Percentiles rank a stretch among this genome's conserved stretches.
Conservation (phyloP, 2,888 invertebrate genomes). For the Sminthurides aquaticus region DNA sequence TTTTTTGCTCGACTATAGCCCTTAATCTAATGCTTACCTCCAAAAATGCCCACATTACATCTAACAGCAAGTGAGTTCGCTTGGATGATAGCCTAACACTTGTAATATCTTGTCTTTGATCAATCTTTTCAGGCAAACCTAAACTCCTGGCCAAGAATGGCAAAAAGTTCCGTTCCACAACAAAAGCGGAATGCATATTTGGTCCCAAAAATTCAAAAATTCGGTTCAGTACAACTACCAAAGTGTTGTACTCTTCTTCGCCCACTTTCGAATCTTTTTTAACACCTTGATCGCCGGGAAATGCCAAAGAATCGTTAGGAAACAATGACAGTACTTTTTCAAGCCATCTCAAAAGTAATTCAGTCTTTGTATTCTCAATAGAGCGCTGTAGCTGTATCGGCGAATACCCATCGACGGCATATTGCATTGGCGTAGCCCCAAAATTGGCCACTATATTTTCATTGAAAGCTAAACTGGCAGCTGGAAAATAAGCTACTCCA, state of each 20-base stretch:
- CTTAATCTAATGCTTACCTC: constrained; percentile 48
- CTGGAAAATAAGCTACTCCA: constrained; percentile 70
- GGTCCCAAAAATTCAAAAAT: constrained; percentile 58
- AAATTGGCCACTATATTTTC: constrained; percentile 73
- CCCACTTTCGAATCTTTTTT: neutral
- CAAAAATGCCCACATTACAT: constrained; percentile 61
- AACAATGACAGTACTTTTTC: constrained; percentile 47
- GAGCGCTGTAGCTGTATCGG: constrained; percentile 54
- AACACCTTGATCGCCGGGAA: constrained; percentile 14
- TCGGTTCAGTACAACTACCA: constrained; percentile 32
- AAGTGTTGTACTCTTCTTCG: constrained; percentile 21
- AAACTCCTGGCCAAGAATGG: constrained; percentile 48
- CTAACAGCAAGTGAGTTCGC: constrained; percentile 48
- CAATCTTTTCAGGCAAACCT: constrained; percentile 37
- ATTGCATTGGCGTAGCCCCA: constrained; percentile 60
- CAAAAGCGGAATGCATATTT: constrained; percentile 58
- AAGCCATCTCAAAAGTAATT: constrained; percentile 50
- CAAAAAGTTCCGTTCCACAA: constrained; percentile 62
- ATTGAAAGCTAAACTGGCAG: constrained; percentile 67
- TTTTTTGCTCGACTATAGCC: no score
- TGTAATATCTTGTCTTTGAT: constrained; percentile 39
- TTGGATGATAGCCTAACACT: constrained; percentile 17
- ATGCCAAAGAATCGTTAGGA: constrained; percentile 18
- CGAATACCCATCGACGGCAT: constrained; percentile 60
- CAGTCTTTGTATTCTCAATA: constrained; percentile 46